These are phyloP conservation scores for Galleria mellonella DNA, from an alignment of 1,140 invertebrate species.

Conservation along the genomic window DNA sequence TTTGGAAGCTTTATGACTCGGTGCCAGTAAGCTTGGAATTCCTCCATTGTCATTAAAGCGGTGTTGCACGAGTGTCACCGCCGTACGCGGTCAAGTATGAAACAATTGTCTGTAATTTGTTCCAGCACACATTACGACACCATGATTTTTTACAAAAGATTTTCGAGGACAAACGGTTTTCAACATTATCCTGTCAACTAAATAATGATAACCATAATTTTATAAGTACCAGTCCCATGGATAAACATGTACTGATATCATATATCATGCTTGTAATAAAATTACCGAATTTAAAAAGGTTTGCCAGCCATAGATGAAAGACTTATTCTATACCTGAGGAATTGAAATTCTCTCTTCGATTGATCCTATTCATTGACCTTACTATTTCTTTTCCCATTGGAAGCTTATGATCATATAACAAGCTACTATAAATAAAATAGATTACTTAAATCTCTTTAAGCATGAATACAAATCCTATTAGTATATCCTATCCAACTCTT, in stretches of 20 bases:
- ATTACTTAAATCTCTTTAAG: not conserved
- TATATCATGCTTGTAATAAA: not conserved
- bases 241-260: not conserved
- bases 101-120: not conserved
- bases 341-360: not conserved
- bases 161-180: not conserved
- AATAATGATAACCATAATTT: no score
- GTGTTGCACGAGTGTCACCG: no score
- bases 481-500: no score
- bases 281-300: no score
- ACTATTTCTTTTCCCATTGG: no score
- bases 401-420: not conserved
- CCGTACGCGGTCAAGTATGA: not conserved
- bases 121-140: no score
- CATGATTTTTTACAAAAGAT: no score
- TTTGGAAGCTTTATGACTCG: slow-evolving; percentile 23
- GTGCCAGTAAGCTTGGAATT: not conserved
- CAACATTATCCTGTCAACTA: not conserved
- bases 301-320: no score
- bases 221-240: no score
- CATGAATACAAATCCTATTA: not conserved
- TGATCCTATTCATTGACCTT: not conserved
- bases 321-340: not conserved
- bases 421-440: not conserved
- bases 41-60: slow-evolving; percentile 10